These are phyloP conservation scores for Palloptera scutellata DNA, from an alignment of 2,888 invertebrate species.

Conservation along the genomic window DNA sequence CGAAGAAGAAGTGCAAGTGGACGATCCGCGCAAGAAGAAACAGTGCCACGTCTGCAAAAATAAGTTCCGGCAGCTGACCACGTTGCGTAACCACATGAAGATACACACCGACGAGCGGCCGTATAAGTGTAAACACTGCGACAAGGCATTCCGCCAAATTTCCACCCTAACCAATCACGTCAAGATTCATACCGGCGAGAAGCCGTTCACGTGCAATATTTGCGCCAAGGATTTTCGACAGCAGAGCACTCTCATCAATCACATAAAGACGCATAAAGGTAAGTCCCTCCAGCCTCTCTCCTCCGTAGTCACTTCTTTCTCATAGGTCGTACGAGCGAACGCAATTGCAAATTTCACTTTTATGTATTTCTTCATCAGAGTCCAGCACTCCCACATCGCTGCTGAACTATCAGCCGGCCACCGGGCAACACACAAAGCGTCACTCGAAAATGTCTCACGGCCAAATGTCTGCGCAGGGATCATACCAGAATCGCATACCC, in stretches of 20 bases:
- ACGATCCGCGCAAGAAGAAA: conserved; percentile 59
- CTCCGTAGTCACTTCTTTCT: conserved; percentile 14
- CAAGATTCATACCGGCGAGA: conserved; percentile 58
- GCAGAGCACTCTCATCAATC: conserved; percentile 58
- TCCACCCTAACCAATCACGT: conserved; percentile 59
- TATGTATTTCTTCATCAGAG: conserved; percentile 41
- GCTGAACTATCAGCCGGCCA: conserved; percentile 56
- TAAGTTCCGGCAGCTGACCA: conserved; percentile 58
- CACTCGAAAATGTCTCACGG: conserved; percentile 46
- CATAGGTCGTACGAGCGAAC: conserved; percentile 3
- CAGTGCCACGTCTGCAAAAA: conserved; percentile 61
- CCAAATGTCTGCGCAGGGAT: conserved; percentile 48
- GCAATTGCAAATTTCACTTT: conserved; percentile 21
- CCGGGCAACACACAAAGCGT: conserved; percentile 38
- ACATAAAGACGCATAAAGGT: conserved; percentile 61
- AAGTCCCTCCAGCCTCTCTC: conserved; percentile 37
- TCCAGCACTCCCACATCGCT: conserved; percentile 56
- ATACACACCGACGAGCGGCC: conserved; percentile 59
- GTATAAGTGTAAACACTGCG: conserved; percentile 59
- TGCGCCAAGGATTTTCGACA: conserved; percentile 60
- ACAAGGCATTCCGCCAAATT: conserved; percentile 59
- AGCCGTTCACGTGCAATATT: conserved; percentile 59
- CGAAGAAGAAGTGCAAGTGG: conserved; percentile 53
- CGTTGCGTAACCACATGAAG: conserved; percentile 60
- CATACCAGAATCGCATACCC: conserved; percentile 53